A percentile compares a stretch with the other conserved stretches of the same genome.
phyloP scores from a whole-genome alignment of 2,888 invertebrate species.

The Caenorhabditis sp. region DNA sequence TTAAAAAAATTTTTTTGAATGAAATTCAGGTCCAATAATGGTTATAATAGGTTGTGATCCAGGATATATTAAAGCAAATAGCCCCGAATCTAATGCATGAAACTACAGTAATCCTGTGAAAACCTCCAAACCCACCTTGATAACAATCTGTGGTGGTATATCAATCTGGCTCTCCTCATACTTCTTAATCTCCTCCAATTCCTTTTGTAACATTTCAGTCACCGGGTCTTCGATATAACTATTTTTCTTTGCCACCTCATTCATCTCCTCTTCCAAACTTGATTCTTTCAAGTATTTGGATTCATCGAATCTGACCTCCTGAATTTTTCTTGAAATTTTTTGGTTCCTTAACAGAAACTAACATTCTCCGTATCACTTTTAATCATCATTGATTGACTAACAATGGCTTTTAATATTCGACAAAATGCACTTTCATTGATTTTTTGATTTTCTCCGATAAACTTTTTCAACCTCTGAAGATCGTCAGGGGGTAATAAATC shows the following conservation, averaged over 20 bases:
- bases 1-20: too few relatives aligned
- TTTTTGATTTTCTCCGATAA: conserved; percentile 29
- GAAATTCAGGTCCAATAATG: too few relatives aligned
- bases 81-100: too few relatives aligned
- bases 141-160: conserved; percentile 3
- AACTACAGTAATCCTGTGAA: too few relatives aligned
- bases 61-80: too few relatives aligned
- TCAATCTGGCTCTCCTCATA: conserved; percentile 17
- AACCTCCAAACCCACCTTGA: background rate
- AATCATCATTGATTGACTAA: conserved; percentile 22
- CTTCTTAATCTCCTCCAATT: conserved; percentile 25
- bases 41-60: too few relatives aligned
- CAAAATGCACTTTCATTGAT: conserved; percentile 38
- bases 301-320: conserved; percentile 7
- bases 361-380: conserved; percentile 1
- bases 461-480: conserved; percentile 17
- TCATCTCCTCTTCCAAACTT: conserved; percentile 27
- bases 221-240: conserved; percentile 28
- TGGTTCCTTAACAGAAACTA: background rate
- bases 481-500: conserved; percentile 32
- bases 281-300: conserved; percentile 10
- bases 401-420: conserved; percentile 37
- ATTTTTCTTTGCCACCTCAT: conserved; percentile 17
- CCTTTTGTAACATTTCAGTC: conserved; percentile 35
- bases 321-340: too few relatives aligned